Percentiles rank a stretch among this genome's conserved stretches.
phyloP scores from a whole-genome alignment of 1,140 invertebrate species.

The Kradibia gibbosae region DNA sequence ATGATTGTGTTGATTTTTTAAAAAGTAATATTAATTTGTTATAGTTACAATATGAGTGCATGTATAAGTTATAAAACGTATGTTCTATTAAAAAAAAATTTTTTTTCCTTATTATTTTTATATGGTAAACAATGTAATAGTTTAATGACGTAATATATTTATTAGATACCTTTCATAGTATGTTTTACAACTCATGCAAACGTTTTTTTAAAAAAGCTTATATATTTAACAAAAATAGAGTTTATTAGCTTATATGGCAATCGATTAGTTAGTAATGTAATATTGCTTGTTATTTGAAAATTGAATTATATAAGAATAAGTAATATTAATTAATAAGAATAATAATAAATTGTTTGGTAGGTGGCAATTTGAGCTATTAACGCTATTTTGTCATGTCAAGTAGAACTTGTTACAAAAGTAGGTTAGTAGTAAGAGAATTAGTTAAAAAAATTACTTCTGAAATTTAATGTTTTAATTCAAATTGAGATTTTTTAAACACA shows the following conservation, averaged over 20 bases:
- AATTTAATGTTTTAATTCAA: conserved; percentile 18
- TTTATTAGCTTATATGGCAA: background rate
- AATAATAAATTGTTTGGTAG: conserved; percentile 20
- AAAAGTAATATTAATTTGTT: no score
- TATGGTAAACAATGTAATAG: no score
- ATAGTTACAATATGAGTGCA: no score
- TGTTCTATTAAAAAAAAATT: no score
- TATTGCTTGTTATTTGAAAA: conserved; percentile 23
- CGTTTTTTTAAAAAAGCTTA: no score
- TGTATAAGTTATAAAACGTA: no score
- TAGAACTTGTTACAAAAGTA: conserved; percentile 20
- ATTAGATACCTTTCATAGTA: no score
- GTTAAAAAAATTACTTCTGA: conserved; percentile 11
- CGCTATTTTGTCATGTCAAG: conserved; percentile 2
- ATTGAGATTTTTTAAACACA: conserved; percentile 6
- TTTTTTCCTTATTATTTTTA: no score
- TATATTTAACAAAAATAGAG: background rate
- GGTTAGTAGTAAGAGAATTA: conserved; percentile 48
- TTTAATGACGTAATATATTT: no score
- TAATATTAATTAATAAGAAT: no score
- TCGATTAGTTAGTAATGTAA: background rate
- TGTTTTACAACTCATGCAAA: no score
- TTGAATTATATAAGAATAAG: conserved; percentile 48
- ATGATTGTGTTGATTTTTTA: no score
- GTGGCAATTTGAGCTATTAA: conserved; percentile 19